These are phyloP conservation scores for Eustalomyia histrio DNA, from an alignment of 2,888 invertebrate species.

Conservation along the genomic window DNA sequence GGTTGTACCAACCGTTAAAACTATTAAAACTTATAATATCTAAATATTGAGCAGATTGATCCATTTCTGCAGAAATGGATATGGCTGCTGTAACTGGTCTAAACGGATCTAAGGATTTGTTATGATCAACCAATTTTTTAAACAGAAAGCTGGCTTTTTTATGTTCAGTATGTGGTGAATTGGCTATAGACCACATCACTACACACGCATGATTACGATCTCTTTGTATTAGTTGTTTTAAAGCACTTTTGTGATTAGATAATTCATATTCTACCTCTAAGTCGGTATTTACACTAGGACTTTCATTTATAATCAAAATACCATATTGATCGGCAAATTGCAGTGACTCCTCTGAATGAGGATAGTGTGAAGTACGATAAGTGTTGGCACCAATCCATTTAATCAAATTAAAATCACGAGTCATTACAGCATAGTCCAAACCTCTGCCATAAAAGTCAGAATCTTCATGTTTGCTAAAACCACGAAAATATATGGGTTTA, in stretches of 20 bases:
- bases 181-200: conserved; percentile 97
- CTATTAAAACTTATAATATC: conserved; percentile 97
- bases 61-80: conserved; percentile 82
- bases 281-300: conserved; percentile 95
- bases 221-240: conserved; percentile 91
- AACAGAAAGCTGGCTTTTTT: conserved; percentile 89
- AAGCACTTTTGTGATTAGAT: conserved; percentile 89
- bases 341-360: conserved; percentile 98
- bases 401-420: conserved; percentile 95
- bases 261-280: conserved; percentile 81
- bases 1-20: conserved; percentile 97
- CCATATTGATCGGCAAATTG: conserved; percentile 95
- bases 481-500: conserved; percentile 93
- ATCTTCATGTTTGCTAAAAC: conserved; percentile 98
- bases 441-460: conserved; percentile 96
- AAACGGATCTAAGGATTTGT: conserved; percentile 87
- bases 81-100: conserved; percentile 93
- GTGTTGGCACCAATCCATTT: conserved; percentile 97
- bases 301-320: conserved; percentile 96
- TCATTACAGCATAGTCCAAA: conserved; percentile 90
- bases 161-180: conserved; percentile 90
- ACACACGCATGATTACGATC: conserved; percentile 98
- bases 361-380: conserved; percentile 92
- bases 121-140: conserved; percentile 86
- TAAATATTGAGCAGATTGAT: conserved; percentile 86